These are phyloP conservation scores for Rhizoglyphus robini DNA, from an alignment of 1,140 invertebrate species.

Conservation along the genomic window DNA sequence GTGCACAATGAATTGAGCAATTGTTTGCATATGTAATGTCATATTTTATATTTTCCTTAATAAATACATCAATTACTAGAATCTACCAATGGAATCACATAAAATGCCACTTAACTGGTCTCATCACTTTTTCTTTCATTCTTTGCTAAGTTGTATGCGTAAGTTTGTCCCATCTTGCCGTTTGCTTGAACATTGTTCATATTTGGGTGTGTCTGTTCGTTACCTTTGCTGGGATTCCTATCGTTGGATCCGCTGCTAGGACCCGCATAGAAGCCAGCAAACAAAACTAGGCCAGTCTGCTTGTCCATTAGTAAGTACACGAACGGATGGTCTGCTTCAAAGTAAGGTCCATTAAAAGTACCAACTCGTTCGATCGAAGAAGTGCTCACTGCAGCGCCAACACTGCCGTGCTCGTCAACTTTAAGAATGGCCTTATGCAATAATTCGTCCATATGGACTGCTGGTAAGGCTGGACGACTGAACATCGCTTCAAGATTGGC, in stretches of 20 bases:
- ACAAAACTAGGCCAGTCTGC: slow-evolving; percentile 44
- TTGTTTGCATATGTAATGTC: neutral
- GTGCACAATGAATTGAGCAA: neutral
- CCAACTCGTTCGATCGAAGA: slow-evolving; percentile 26
- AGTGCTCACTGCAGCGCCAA: slow-evolving; percentile 25
- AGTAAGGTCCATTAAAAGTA: slow-evolving; percentile 32
- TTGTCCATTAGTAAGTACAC: slow-evolving; percentile 53
- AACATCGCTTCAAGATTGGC: slow-evolving; percentile 29
- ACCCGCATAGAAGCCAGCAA: slow-evolving; percentile 40
- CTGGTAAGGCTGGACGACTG: neutral
- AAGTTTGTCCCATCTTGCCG: neutral
- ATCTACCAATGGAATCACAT: neutral
- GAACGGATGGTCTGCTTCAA: slow-evolving; percentile 57
- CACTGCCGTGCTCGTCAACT: slow-evolving; percentile 27
- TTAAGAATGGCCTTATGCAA: slow-evolving; percentile 25
- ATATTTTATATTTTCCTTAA: neutral
- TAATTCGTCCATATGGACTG: slow-evolving; percentile 23
- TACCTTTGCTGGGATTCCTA: neutral
- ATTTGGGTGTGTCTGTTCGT: no score
- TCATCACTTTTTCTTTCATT: no score
- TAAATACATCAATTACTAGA: neutral
- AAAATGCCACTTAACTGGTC: no score
- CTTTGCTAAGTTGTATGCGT: neutral
- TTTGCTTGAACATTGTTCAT: neutral
- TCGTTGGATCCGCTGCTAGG: neutral